Evolutionary conservation across 37 sponge, comb jelly and placozoan species (phyloP).

Genomic region (Eunapius fragilis): DNA sequence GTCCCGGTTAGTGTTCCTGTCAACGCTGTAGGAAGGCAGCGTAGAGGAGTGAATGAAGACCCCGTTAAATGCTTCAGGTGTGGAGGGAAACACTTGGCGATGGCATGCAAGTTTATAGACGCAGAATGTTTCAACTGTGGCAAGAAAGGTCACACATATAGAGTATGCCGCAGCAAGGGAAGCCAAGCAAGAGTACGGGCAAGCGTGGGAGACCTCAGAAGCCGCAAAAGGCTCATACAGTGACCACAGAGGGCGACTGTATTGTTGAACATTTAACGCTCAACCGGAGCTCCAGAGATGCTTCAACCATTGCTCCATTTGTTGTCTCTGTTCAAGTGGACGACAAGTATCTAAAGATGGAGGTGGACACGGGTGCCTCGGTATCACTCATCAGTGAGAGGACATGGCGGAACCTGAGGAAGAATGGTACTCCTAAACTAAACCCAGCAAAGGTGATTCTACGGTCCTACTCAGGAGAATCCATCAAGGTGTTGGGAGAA

Average conservation of each 20-base stretch:
- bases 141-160: slow-evolving; percentile 38
- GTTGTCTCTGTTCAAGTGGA: neutral
- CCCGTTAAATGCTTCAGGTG: slow-evolving; percentile 25
- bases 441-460: slow-evolving; percentile 5
- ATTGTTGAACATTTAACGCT: no score
- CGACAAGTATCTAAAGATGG: slow-evolving; percentile 30
- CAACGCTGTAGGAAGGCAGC: neutral
- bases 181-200: neutral
- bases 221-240: neutral
- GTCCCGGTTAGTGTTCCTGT: neutral
- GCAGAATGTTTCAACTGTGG: slow-evolving; percentile 9
- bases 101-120: slow-evolving; percentile 17
- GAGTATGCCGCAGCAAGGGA: slow-evolving; percentile 15
- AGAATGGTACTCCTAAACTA: neutral
- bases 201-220: slow-evolving; percentile 11
- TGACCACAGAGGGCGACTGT: slow-evolving; percentile 9
- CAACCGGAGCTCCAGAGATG: slow-evolving; percentile 10
- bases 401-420: neutral
- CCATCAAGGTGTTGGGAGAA: slow-evolving; percentile 27
- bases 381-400: slow-evolving; percentile 30
- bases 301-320: neutral
- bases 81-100: slow-evolving; percentile 33
- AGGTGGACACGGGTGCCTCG: slow-evolving; percentile 55
- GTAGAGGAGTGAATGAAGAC: neutral
- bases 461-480: slow-evolving; percentile 44